Conservation (phyloP, 1,140 invertebrate species). For the Drosophila biarmipes region DNA sequence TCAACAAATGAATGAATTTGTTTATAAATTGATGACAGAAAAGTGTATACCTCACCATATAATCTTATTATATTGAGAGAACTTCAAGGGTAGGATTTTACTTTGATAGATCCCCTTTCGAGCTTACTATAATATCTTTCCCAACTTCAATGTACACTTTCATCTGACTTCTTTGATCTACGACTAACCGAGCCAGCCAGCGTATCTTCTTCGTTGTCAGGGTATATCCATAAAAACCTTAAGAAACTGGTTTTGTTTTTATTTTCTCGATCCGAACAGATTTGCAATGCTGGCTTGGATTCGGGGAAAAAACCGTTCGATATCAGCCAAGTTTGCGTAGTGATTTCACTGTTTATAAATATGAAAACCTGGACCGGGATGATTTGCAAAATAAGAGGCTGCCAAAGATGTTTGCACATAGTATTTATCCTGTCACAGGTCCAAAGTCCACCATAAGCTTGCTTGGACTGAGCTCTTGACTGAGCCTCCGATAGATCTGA, state of each 20-base stretch:
- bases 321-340: constrained; percentile 31
- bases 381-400: constrained; percentile 24
- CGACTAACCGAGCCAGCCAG: background rate
- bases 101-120: too few relatives aligned
- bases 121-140: too few relatives aligned
- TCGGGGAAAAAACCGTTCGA: constrained; percentile 42
- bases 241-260: constrained; percentile 42
- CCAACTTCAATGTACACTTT: background rate
- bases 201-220: constrained; percentile 17
- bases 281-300: constrained; percentile 48
- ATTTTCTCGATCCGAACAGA: constrained; percentile 23
- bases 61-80: too few relatives aligned
- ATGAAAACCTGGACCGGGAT: constrained; percentile 10
- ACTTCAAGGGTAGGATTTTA: background rate
- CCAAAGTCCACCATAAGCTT: background rate
- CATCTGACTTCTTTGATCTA: background rate
- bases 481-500: background rate
- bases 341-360: constrained; percentile 47
- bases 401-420: background rate
- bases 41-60: background rate
- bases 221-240: constrained; percentile 17
- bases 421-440: constrained; percentile 3
- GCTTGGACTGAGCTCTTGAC: background rate
- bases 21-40: background rate
- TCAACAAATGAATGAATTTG: background rate